Evolutionary conservation across 2,113 vertebrate genomes (phyloP), one percentile per base, ranked within the genome.

Genomic region (Plectropomus leopardus): DNA sequence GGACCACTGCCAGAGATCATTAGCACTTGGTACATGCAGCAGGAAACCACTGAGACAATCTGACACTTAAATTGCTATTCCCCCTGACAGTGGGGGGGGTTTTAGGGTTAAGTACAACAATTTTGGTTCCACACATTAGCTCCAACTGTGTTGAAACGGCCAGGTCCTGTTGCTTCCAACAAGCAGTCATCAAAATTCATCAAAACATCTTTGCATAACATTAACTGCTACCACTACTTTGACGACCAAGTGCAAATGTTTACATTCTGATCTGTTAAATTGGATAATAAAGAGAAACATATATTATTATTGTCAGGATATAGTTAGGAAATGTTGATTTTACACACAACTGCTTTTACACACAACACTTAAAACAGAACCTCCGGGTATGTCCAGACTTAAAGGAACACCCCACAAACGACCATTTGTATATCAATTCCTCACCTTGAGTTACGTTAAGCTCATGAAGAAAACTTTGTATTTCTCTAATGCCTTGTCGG

Each of bases 1-100:
- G 79, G 69, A 63, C 59, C 50, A 1, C 34, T 14, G 61, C 51
- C 81, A 82, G 63, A 68, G 74, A 76, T 69, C 71, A 80, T 78
- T 76, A 80, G 36, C 19, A n/a, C 68, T 69, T 14, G 50, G 30
- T 72, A 48, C 61, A 59, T 53, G 53, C 54, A 19, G 58, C 78
- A 73, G 19, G 57, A 72, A 80, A 72, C 44, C 5, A 53, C 61
- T n/a, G 69, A 69, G 73, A 61, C 28, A 32, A 23, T 50, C 17
- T 73, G 61, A 61, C 53, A 50, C 61, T 59, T 58, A 48, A 58
- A 60, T 30, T 74, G 72, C 55, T 50, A n/a, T 34, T 51, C 45
- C n/a, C 47, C 32, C 64, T 34, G 48, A 30, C 24, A 64, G 16
- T 58, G 48, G 21, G 8, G 8, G 45, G 55, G 57, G 61, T 76